phyloP scores from a whole-genome alignment of 2,888 invertebrate species.

The Drosophila sordidula region DNA sequence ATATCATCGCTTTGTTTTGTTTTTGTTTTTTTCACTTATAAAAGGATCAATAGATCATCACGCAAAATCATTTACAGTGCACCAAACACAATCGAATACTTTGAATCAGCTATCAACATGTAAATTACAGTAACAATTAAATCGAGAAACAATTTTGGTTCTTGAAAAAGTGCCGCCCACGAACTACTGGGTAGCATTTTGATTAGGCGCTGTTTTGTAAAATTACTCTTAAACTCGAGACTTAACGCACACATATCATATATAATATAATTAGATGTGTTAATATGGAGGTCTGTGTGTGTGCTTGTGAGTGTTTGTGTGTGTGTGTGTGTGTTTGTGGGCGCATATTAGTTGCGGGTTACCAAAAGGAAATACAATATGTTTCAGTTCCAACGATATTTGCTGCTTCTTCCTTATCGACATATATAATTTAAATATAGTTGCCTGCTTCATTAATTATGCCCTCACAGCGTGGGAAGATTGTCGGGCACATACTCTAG shows the following conservation, averaged over 20 bases:
- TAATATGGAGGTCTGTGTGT: slow-evolving; percentile 11
- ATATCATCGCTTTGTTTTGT: not conserved
- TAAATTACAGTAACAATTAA: slow-evolving; percentile 36
- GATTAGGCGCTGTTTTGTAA: slow-evolving; percentile 27
- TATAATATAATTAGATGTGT: slow-evolving; percentile 15
- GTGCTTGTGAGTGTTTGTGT: slow-evolving; percentile 10
- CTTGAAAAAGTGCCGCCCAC: not conserved
- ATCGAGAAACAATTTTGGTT: slow-evolving; percentile 14
- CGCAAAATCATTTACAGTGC: slow-evolving; percentile 33
- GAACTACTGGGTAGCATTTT: slow-evolving; percentile 23
- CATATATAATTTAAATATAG: slow-evolving; percentile 43
- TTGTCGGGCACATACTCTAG: slow-evolving; percentile 87
- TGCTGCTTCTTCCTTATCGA: slow-evolving; percentile 41
- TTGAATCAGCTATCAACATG: slow-evolving; percentile 24
- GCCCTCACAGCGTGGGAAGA: slow-evolving; percentile 81
- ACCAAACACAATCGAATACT: slow-evolving; percentile 32
- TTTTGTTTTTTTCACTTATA: slow-evolving; percentile 19
- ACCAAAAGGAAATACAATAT: slow-evolving; percentile 52
- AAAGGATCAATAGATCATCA: slow-evolving; percentile 38
- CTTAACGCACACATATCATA: slow-evolving; percentile 26
- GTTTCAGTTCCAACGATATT: slow-evolving; percentile 65
- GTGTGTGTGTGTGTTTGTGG: slow-evolving; percentile 4
- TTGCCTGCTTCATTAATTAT: slow-evolving; percentile 18
- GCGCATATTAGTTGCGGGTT: slow-evolving; percentile 5
- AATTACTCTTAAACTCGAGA: slow-evolving; percentile 32